Conservation (phyloP, 2,797 vertebrate species). For the Cryptoblepharus egeriae region DNA sequence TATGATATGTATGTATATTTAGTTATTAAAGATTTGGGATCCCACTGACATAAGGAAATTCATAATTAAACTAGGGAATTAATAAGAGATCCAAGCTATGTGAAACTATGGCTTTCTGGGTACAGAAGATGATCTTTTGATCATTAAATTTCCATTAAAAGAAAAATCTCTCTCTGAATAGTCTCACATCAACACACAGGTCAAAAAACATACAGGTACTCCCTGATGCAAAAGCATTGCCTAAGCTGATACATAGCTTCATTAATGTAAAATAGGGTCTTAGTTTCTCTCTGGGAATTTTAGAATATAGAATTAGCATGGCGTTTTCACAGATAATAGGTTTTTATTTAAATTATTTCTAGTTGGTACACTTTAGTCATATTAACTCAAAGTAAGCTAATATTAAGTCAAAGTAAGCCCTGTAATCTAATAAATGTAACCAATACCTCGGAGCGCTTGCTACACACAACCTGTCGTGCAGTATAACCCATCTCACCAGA, state of each 20-base stretch:
- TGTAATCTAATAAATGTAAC: slow-evolving; percentile 26
- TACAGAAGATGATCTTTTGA: neutral
- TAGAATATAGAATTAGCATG: slow-evolving; percentile 7
- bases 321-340: neutral
- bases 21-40: neutral
- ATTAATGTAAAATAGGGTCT: neutral
- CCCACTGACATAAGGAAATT: neutral
- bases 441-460: neutral
- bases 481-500: neutral
- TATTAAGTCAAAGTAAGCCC: neutral
- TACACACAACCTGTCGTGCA: neutral
- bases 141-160: neutral
- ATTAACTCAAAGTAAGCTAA: too few species aligned
- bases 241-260: slow-evolving; percentile 2
- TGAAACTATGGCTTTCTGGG: neutral
- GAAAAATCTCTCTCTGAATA: neutral
- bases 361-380: slow-evolving; percentile 17
- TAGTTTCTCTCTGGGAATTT: neutral
- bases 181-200: too few species aligned
- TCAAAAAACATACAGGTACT: neutral
- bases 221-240: neutral
- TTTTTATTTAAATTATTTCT: slow-evolving; percentile 28
- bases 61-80: neutral
- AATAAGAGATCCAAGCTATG: neutral
- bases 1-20: too few species aligned